phyloP scores from a whole-genome alignment of 1,140 invertebrate species.

The Drosophila miranda region DNA sequence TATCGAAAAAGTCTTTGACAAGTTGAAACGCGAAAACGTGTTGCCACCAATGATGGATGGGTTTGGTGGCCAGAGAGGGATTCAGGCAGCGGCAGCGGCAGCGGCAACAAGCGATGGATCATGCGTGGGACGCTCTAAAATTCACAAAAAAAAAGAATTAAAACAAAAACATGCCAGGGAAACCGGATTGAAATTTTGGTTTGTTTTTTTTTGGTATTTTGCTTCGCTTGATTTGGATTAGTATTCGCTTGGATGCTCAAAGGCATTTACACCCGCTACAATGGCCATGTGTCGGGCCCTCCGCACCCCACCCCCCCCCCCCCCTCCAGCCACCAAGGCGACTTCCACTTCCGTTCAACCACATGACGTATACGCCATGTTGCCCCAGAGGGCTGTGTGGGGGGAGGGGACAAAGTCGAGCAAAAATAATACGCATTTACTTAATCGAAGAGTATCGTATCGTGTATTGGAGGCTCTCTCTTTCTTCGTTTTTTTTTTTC shows the following conservation, averaged over 20 bases:
- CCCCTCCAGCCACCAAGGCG: constrained; percentile 1
- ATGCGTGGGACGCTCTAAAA: constrained; percentile 31
- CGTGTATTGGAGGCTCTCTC: too few species aligned
- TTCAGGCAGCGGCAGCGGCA: too few species aligned
- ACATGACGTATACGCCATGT: constrained; percentile 65
- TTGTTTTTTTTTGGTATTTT: constrained; percentile 30
- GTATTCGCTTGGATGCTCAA: constrained; percentile 49
- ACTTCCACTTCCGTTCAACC: constrained; percentile 27
- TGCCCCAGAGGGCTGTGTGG: constrained; percentile 1
- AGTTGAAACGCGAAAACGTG: constrained; percentile 45
- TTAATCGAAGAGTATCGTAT: constrained; percentile 49
- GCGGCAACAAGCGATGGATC: constrained; percentile 16
- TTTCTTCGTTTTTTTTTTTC: neutral
- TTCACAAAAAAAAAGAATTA: constrained; percentile 4
- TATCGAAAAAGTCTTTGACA: constrained; percentile 35
- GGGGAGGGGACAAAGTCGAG: constrained; percentile 17
- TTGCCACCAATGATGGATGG: constrained; percentile 38
- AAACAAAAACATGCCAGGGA: constrained; percentile 37
- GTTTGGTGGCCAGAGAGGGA: neutral
- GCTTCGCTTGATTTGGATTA: constrained; percentile 50
- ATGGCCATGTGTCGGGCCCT: constrained; percentile 35
- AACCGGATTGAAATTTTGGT: constrained; percentile 47
- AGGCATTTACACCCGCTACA: constrained; percentile 47
- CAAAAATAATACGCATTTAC: constrained; percentile 60
- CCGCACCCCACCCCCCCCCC: neutral